These are phyloP conservation scores for Cyphotilapia sp. DNA, from an alignment of 2,113 vertebrate species.

Conservation along the genomic window DNA sequence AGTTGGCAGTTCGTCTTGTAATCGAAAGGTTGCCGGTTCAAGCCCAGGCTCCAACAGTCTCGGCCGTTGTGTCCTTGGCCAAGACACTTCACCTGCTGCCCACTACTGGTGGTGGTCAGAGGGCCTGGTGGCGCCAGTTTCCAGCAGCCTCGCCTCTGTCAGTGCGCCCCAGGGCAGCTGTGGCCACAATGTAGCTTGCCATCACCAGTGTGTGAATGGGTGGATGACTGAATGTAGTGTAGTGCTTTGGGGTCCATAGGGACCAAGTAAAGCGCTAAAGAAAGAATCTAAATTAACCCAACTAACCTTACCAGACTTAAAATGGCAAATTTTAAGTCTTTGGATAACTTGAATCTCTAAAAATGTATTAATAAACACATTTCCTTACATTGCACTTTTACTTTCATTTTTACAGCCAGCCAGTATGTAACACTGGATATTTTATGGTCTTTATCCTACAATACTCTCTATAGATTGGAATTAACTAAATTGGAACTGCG, in stretches of 20 bases:
- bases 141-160: accelerated
- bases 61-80: accelerated
- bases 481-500: background rate
- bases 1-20: background rate
- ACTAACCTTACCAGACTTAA: background rate
- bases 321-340: background rate
- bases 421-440: background rate
- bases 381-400: background rate
- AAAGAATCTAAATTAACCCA: background rate
- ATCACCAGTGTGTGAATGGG: background rate
- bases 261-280: background rate
- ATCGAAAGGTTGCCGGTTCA: background rate
- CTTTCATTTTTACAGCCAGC: background rate
- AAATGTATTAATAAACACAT: background rate
- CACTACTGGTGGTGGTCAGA: background rate
- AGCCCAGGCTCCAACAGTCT: background rate
- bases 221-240: accelerated
- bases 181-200: background rate
- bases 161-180: background rate
- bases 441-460: background rate
- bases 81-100: accelerated
- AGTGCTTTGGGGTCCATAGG: background rate
- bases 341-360: background rate
- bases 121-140: accelerated
- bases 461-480: background rate